These are phyloP conservation scores for Myzus persicae DNA, from an alignment of 1,140 invertebrate genomes.

Conservation along the genomic window DNA sequence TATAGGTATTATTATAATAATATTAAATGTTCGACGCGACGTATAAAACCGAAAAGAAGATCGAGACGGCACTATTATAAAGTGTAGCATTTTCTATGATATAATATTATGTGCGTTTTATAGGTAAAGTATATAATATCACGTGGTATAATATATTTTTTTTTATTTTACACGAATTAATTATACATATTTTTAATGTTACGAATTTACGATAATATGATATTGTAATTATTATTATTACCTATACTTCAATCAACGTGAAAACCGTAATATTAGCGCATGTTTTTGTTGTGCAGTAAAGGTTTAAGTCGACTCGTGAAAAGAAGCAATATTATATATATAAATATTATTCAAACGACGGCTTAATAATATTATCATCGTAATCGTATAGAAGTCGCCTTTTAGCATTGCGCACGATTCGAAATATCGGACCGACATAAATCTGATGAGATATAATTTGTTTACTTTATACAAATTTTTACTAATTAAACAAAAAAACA, in stretches of 20 bases:
- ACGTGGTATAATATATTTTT: neutral
- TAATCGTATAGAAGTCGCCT: neutral
- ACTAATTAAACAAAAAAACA: neutral
- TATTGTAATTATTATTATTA: neutral
- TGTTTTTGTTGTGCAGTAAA: neutral
- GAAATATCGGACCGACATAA: neutral
- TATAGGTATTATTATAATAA: neutral
- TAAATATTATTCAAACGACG: neutral
- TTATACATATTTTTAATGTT: neutral
- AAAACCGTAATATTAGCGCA: neutral
- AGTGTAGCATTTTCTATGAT: neutral
- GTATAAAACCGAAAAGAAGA: neutral
- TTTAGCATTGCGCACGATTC: neutral
- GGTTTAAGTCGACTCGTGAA: neutral
- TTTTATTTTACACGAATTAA: neutral
- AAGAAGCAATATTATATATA: neutral
- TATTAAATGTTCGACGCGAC: neutral
- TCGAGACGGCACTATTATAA: neutral
- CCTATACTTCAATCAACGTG: neutral
- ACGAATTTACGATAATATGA: neutral
- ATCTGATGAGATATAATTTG: neutral
- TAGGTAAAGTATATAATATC: neutral
- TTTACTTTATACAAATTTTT: constrained; percentile 25
- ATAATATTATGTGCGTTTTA: neutral
- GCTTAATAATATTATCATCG: neutral